Evolutionary conservation across 2,888 invertebrate genomes (phyloP).

Genomic region (Steromphala cineraria): DNA sequence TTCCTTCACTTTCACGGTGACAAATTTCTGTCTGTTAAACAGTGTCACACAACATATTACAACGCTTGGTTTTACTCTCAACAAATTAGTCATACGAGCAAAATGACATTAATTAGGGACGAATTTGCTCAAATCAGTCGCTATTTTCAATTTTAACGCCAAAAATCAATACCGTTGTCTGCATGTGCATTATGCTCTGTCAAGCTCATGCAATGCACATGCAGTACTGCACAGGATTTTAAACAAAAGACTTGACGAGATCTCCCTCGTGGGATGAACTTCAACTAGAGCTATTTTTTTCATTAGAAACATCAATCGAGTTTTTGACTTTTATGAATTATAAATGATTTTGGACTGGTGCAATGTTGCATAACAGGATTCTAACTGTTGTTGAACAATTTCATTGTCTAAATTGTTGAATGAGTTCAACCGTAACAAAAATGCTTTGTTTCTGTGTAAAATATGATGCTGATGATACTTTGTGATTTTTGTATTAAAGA

Average conservation of each 20-base stretch:
- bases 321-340: slow-evolving; percentile 2
- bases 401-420: neutral
- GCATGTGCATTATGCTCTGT: neutral
- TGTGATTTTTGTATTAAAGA: no score
- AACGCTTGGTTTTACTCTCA: no score
- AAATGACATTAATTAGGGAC: no score
- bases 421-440: neutral
- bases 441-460: no score
- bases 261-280: neutral
- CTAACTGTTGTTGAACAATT: neutral
- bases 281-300: neutral
- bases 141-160: neutral
- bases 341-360: neutral
- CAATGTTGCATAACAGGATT: neutral
- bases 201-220: neutral
- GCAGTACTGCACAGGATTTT: neutral
- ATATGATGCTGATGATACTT: no score
- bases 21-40: no score
- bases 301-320: neutral
- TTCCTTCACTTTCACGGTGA: no score
- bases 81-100: no score
- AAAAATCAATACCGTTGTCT: no score
- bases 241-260: no score
- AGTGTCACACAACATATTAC: no score
- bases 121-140: neutral